Evolutionary conservation across 2,888 invertebrate genomes (phyloP).

Genomic region (Calliopum simillimum): DNA sequence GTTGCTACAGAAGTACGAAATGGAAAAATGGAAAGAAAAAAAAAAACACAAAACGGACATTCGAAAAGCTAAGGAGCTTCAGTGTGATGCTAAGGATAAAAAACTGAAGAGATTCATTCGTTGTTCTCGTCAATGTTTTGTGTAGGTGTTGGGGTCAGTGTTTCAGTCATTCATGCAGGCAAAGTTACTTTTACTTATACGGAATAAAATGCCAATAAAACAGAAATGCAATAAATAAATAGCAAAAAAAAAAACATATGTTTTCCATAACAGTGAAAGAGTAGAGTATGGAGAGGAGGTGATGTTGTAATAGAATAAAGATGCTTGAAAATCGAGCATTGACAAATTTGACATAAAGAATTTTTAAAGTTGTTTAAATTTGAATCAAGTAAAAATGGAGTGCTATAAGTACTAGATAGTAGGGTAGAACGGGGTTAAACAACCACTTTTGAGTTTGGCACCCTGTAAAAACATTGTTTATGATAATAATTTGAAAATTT

Average conservation of each 20-base stretch:
- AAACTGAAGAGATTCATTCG: background rate
- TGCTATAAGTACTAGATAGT: no score
- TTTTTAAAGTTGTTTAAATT: no score
- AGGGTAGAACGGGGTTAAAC: no score
- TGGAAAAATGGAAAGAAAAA: no score
- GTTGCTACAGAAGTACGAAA: constrained; percentile 6
- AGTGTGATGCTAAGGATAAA: background rate
- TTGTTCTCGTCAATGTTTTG: background rate
- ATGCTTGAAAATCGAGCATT: no score
- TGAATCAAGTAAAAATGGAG: no score
- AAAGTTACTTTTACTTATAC: background rate
- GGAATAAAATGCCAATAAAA: constrained; percentile 6
- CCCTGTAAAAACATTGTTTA: no score
- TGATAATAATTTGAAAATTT: no score
- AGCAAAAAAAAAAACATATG: background rate
- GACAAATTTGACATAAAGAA: no score
- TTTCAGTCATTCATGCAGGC: background rate
- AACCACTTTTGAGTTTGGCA: no score
- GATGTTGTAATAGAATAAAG: no score
- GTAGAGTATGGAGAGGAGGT: background rate
- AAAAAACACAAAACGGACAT: background rate
- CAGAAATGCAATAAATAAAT: no score
- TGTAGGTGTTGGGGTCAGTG: background rate
- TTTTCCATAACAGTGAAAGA: background rate
- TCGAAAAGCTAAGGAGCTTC: background rate